Evolutionary conservation across 2,113 vertebrate species (phyloP).

Genomic region (Callaeas wilsoni): DNA sequence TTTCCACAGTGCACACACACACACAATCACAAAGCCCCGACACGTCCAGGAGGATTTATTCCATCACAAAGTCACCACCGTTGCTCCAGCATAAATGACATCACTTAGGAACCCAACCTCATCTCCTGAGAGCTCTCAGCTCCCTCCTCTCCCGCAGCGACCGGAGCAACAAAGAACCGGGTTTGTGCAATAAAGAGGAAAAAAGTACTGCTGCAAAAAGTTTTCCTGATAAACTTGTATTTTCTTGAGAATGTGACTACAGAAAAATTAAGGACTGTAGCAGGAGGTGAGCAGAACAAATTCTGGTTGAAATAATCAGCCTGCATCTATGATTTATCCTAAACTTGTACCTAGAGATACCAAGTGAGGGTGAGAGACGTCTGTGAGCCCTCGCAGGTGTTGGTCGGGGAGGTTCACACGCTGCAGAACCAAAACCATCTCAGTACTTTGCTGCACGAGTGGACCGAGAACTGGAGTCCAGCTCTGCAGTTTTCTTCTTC

Average conservation of each 20-base stretch:
- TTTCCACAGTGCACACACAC: not conserved
- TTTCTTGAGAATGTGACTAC: not conserved
- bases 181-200: not conserved
- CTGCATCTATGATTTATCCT: not conserved
- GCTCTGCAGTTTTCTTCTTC: not conserved
- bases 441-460: not conserved
- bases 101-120: slow-evolving; percentile 32
- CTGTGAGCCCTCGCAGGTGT: not conserved
- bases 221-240: not conserved
- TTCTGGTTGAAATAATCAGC: not conserved
- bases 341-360: not conserved
- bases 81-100: slow-evolving; percentile 40
- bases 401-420: not conserved
- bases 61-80: slow-evolving; percentile 1
- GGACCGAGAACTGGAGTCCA: not conserved
- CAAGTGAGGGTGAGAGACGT: not conserved
- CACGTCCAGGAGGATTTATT: not conserved
- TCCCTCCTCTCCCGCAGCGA: not conserved
- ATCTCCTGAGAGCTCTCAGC: slow-evolving; percentile 1
- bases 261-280: not conserved
- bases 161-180: slow-evolving; percentile 4
- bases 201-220: not conserved
- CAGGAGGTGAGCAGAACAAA: not conserved
- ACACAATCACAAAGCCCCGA: not conserved
- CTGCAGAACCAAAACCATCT: not conserved